Conservation (phyloP, 2,113 vertebrate genomes). For the Urocolius indicus region DNA sequence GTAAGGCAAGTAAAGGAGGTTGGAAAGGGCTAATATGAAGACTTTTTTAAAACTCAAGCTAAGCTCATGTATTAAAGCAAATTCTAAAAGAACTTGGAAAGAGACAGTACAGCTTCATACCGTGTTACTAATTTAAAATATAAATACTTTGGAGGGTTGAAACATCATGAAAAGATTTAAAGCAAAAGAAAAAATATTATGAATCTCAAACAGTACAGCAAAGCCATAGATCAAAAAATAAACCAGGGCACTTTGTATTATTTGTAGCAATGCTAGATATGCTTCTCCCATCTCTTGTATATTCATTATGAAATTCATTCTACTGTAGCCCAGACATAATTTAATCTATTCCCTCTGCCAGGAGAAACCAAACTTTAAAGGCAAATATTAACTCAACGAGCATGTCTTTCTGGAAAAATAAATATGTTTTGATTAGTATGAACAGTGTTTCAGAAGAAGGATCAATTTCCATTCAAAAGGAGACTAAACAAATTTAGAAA, state of each 20-base stretch:
- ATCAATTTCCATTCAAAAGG: conserved; percentile 4
- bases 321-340: background rate
- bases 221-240: background rate
- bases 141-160: background rate
- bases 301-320: background rate
- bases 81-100: background rate
- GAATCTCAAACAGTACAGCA: background rate
- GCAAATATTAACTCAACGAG: conserved; percentile 8
- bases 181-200: background rate
- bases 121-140: background rate
- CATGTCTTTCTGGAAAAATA: background rate
- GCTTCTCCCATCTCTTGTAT: background rate
- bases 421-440: background rate
- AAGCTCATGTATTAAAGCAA: background rate
- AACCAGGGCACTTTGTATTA: background rate
- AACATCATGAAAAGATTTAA: background rate
- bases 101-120: background rate
- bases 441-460: conserved; percentile 6
- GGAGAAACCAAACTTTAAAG: conserved; percentile 3
- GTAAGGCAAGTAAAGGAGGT: background rate
- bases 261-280: background rate
- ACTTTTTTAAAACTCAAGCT: rapidly evolving
- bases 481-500: conserved; percentile 20
- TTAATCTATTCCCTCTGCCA: conserved; percentile 12
- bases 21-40: background rate